These are phyloP conservation scores for Otus sunia DNA, from an alignment of 2,113 vertebrate genomes.

Conservation along the genomic window DNA sequence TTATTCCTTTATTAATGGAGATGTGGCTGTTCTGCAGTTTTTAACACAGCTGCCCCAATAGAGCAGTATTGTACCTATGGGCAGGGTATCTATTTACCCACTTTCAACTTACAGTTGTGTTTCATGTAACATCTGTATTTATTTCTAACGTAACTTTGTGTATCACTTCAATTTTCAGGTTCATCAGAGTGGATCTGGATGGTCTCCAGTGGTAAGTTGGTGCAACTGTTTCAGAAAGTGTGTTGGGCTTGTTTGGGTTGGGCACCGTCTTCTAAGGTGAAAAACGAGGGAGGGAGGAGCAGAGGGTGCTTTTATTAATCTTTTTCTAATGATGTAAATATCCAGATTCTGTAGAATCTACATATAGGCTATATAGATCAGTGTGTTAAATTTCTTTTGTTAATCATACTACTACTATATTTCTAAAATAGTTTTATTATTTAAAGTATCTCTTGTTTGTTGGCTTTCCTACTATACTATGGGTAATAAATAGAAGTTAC, in stretches of 20 bases:
- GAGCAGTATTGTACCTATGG: neutral
- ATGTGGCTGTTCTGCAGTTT: neutral
- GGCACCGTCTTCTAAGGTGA: neutral
- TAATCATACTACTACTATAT: neutral
- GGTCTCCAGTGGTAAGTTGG: conserved; percentile 96
- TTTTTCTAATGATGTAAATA: neutral
- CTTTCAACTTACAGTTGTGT: fast-evolving
- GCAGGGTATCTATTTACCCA: neutral
- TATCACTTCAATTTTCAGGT: conserved; percentile 73
- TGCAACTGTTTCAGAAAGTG: neutral
- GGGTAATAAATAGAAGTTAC: neutral
- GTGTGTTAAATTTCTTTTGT: neutral
- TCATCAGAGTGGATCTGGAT: conserved; percentile 96
- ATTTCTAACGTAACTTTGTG: neutral
- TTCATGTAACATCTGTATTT: fast-evolving
- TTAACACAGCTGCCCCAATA: neutral
- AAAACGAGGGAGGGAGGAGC: neutral
- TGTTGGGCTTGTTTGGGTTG: neutral
- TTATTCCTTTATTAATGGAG: neutral
- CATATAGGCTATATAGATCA: neutral
- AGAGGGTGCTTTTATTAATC: neutral
- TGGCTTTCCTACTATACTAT: neutral
- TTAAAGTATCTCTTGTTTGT: neutral
- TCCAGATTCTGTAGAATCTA: fast-evolving
- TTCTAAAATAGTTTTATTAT: neutral